Evolutionary conservation across 2,113 vertebrate species (phyloP), one percentile per base, ranked within the genome.

Genomic region (Brachypteracias leptosomus): DNA sequence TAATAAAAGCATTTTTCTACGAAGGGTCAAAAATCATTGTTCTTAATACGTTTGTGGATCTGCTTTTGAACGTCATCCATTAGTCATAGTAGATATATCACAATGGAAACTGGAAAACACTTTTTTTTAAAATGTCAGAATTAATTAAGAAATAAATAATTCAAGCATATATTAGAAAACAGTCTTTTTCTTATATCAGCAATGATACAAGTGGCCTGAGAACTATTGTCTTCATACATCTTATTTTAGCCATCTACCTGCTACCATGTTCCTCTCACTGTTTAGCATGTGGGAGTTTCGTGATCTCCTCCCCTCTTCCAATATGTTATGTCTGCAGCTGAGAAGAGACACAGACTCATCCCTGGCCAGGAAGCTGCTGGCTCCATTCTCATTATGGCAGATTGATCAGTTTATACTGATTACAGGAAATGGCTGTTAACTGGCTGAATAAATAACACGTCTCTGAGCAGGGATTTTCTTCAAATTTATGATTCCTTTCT

Each of bases 401-500:
- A 96, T 97, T 97, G 96, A 97, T 98, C 97, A 97, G 96, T 93
- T 97, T 97, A 96, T 95, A 91, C 93, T 97, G 97, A 97, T 98
- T 97, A 96, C 95, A 96, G 97, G 97, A 98, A 98, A 97, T 90
- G 88, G 92, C 96, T 97, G 91, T 95, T 96, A 97, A 96, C 96
- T 54, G 92, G 70, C 90, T 92, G 89, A 97, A 97, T 98, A 97
- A 97, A 97, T 96, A 97, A 97, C 96, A 96, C 88, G 92, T 95
- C 90, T 94, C 76, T 72, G 93, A 87, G 92, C 91, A 75, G 91
- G 93, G 31, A 57, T 96, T 96, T 36, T 90, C 51, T 79, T 42
- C 86, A 89, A 91, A 96, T 92, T 95, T 97, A 93, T 90, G 90
- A 62, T 38, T 67, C 47, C 63, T 85, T 82, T 74, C 62, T 81